These are phyloP conservation scores for Chloroclysta siterata DNA, from an alignment of 2,888 invertebrate species.

Conservation along the genomic window DNA sequence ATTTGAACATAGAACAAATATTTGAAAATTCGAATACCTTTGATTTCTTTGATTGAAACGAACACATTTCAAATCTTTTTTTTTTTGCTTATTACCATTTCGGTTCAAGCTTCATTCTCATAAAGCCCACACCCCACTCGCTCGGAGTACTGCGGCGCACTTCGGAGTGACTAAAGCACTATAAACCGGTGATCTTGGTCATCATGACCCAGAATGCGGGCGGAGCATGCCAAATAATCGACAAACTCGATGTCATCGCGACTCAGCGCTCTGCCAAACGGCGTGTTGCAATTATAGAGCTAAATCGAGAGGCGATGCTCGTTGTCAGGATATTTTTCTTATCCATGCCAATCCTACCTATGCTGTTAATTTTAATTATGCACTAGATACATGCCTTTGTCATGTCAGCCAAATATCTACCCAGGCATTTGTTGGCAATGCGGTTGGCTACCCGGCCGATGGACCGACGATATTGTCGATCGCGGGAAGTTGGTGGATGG, in stretches of 20 bases:
- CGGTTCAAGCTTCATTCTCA: not conserved
- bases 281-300: conserved; percentile 77
- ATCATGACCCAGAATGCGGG: conserved; percentile 77
- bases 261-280: conserved; percentile 65
- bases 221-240: conserved; percentile 79
- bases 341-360: conserved; percentile 5
- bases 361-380: not conserved
- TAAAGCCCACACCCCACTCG: not conserved
- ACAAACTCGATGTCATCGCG: conserved; percentile 75
- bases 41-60: too few relatives aligned
- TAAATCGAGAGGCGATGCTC: conserved; percentile 57
- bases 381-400: not conserved
- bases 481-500: too few relatives aligned
- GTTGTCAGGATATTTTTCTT: conserved; percentile 9
- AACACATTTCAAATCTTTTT: not conserved
- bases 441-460: too few relatives aligned
- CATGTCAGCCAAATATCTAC: not conserved
- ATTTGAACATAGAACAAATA: too few relatives aligned
- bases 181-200: conserved; percentile 66
- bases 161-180: conserved; percentile 17
- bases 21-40: too few relatives aligned
- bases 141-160: not conserved
- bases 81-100: not conserved
- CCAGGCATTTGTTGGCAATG: not conserved
- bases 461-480: not conserved